phyloP scores from a whole-genome alignment of 2,888 invertebrate genomes.

The Apocheima hispidaria region DNA sequence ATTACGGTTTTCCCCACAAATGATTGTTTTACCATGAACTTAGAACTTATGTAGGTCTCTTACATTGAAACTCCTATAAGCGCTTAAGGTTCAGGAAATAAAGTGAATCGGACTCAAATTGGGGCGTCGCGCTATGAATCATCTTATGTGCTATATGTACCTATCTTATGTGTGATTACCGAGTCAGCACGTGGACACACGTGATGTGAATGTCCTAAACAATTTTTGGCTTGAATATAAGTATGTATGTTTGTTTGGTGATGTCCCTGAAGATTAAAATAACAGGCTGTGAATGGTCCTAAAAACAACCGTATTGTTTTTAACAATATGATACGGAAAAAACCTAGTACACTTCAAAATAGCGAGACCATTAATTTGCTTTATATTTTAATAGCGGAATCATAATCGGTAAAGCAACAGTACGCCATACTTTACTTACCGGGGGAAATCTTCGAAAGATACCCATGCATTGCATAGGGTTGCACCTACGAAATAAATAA shows the following conservation, averaged over 20 bases:
- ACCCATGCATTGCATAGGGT: too few species aligned
- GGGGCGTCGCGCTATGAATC: conserved; percentile 15
- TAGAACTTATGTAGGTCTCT: neutral
- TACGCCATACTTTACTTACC: too few species aligned
- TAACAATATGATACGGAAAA: neutral
- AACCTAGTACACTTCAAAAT: too few species aligned
- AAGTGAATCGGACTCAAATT: conserved; percentile 1
- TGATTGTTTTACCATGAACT: conserved; percentile 8
- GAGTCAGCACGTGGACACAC: conserved; percentile 10
- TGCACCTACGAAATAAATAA: too few species aligned
- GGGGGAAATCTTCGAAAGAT: too few species aligned
- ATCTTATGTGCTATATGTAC: neutral
- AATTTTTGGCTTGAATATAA: conserved; percentile 4
- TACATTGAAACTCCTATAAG: neutral
- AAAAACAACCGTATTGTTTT: conserved; percentile 12
- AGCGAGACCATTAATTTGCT: neutral
- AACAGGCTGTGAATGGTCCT: conserved; percentile 10
- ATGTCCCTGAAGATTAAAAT: conserved; percentile 30
- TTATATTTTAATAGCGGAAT: neutral
- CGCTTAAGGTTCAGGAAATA: neutral
- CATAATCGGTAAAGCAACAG: too few species aligned
- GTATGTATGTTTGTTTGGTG: conserved; percentile 1
- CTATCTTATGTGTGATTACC: neutral
- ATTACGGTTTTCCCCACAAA: conserved; percentile 2
- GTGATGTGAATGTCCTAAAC: conserved; percentile 20